Percentiles rank a stretch among this genome's conserved stretches.
Evolutionary conservation across 2,797 vertebrate genomes (phyloP).

Genomic region (Myotis daubentonii): DNA sequence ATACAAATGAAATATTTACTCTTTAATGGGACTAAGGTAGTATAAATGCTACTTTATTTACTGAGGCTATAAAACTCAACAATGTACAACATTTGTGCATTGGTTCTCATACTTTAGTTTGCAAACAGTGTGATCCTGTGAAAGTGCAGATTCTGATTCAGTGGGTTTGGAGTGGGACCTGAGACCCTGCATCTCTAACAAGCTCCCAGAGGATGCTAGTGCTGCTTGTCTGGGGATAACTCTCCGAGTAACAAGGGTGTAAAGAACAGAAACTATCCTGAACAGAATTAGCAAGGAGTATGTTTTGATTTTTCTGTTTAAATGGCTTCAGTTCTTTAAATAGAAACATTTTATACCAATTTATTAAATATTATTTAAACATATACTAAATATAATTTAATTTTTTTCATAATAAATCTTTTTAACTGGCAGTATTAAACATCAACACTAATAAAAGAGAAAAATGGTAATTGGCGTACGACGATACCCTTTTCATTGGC

Average conservation of each 20-base stretch:
- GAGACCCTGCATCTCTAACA: neutral
- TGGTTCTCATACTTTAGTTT: neutral
- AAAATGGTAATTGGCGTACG: too few species aligned
- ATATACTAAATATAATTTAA: slow-evolving; percentile 12
- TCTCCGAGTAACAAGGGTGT: neutral
- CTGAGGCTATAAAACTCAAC: neutral
- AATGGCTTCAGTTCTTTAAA: neutral
- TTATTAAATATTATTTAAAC: neutral
- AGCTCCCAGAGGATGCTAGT: neutral
- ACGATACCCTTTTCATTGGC: too few species aligned
- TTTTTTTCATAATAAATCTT: neutral
- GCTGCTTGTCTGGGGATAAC: neutral
- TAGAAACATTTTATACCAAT: neutral
- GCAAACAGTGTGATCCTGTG: neutral
- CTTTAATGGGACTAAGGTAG: neutral
- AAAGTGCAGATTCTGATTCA: neutral
- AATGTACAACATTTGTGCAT: neutral
- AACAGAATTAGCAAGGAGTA: neutral
- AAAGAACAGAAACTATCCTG: neutral
- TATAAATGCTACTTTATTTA: neutral
- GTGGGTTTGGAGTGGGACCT: neutral
- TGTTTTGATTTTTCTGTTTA: slow-evolving; percentile 14
- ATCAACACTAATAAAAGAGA: too few species aligned
- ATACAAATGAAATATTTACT: neutral
- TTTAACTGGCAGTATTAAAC: neutral